Conservation (phyloP, 2,797 vertebrate genomes). For the Ibycter americanus region DNA sequence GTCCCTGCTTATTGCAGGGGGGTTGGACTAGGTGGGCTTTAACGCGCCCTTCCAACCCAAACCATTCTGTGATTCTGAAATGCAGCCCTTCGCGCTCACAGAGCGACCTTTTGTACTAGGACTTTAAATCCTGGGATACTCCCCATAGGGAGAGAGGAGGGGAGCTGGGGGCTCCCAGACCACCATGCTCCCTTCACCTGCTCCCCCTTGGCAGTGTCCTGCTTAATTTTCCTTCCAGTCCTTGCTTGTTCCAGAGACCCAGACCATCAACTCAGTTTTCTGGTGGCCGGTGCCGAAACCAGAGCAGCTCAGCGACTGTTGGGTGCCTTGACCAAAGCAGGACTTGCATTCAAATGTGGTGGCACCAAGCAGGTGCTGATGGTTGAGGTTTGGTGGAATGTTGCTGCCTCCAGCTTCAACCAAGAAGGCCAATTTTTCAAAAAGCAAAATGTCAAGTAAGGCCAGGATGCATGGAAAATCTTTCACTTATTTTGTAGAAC, state of each 20-base stretch:
- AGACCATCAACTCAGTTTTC: not conserved
- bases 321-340: not conserved
- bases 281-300: not conserved
- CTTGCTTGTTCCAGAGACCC: not conserved
- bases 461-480: not conserved
- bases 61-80: accelerated
- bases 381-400: not conserved
- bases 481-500: not conserved
- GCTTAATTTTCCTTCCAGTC: not conserved
- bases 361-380: not conserved
- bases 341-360: not conserved
- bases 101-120: not conserved
- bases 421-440: not conserved
- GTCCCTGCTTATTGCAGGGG: accelerated
- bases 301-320: not conserved
- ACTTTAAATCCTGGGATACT: not conserved
- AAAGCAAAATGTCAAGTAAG: not conserved
- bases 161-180: not conserved
- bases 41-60: not conserved
- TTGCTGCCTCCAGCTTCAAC: not conserved
- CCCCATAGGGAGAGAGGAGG: not conserved
- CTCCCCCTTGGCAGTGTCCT: not conserved
- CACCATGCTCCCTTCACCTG: accelerated
- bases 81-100: accelerated
- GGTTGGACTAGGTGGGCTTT: not conserved